Evolutionary conservation across 2,113 vertebrate species (phyloP).

Genomic region (Anseranas semipalmata): DNA sequence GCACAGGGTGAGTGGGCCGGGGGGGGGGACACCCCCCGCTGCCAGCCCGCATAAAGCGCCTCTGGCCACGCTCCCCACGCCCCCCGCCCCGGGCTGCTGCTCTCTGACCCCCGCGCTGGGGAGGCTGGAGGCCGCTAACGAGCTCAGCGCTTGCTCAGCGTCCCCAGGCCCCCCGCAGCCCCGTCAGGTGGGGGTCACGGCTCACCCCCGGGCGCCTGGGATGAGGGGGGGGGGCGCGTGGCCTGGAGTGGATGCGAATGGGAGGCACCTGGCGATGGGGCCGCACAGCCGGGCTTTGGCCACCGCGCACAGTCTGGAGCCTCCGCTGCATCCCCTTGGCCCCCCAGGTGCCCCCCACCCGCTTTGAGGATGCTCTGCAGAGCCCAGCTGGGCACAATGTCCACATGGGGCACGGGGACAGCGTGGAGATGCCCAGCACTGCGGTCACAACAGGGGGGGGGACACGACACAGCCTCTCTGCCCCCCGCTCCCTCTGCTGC

Average conservation of each 20-base stretch:
- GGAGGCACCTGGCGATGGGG: not conserved
- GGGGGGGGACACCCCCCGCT: not conserved
- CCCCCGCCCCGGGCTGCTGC: not conserved
- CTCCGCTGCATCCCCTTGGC: not conserved
- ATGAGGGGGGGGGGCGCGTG: not conserved
- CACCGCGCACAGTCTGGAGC: not conserved
- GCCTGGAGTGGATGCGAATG: not conserved
- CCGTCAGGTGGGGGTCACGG: slow-evolving; percentile 39
- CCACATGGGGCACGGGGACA: not conserved
- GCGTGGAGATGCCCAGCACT: not conserved
- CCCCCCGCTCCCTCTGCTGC: not conserved
- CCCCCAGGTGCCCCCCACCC: fast-evolving
- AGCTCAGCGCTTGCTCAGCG: slow-evolving; percentile 12
- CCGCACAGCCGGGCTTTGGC: not conserved
- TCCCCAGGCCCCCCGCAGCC: not conserved
- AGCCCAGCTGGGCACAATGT: not conserved
- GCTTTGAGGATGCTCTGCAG: fast-evolving
- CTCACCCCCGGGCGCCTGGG: not conserved
- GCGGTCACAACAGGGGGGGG: not conserved
- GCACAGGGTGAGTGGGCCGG: not conserved
- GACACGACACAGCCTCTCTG: not conserved
- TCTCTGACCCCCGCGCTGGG: not conserved
- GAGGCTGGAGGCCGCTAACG: not conserved
- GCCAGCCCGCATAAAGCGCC: slow-evolving; percentile 1
- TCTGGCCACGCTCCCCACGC: not conserved